Base-by-base conservation (phyloP, 2,888 invertebrate species). In the Toxonevra muliebris region DNA sequence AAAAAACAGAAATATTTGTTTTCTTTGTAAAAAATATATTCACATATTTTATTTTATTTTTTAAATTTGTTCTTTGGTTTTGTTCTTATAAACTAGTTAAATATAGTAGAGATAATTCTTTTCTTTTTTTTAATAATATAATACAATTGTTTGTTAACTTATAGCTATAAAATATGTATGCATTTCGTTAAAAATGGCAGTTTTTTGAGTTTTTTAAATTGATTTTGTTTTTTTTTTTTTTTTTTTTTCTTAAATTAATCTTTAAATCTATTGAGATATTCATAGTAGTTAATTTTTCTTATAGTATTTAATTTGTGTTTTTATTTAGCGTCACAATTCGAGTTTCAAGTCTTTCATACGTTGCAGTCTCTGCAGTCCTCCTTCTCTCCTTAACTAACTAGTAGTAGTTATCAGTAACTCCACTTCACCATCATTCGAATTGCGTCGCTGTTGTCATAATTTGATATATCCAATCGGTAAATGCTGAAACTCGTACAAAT, bases 401-500 rank as follows among this genome's bases (percentile, higher is more conserved):
- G n/a, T n/a, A 2, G 13, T n/a, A 17, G 20, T 10, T 45, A 3
- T n/a, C 42, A 55, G 13, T 10, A 13, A 57, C 41, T 8, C 13
- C 17, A 58, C 41, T 40, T 13, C 20, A 43, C 15, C 17, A 48
- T 71, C 76, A 81, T 64, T 79, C 76, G 45, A 79, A 66, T 41
- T 76, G 75, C 1, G 81, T 81, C 42, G 77, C 74, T 17, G 80
- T 65, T 59, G 65, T 30, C 40, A 82, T 80, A n/a, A 80, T 71
- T 61, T 80, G 75, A 43, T 79, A 71, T 20, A 84, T 77, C 86
- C 87, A 87, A 54, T 84, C 76, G 30, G 84, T 74, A 74, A 86
- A 87, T 2, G 85, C 83, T 0, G 87, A 84, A 5, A 87, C 86
- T 19, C 86, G 82, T 3, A 86, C 87, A 79, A 86, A 87, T 1